Conservation (phyloP, 2,113 vertebrate species). For the Mobula birostris region DNA sequence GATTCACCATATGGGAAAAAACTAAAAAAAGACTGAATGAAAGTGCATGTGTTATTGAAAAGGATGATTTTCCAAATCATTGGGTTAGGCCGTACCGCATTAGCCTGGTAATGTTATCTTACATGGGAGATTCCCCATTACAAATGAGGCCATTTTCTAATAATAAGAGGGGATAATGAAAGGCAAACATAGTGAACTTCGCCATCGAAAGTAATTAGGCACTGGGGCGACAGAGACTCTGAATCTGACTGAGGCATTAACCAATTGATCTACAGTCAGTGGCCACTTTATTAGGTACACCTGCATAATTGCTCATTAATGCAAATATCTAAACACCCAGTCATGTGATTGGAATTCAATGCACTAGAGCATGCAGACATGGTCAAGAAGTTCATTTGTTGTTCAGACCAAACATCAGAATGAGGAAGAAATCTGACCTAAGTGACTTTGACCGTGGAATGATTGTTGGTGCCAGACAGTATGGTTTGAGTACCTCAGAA, state of each 20-base stretch:
- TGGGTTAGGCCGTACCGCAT: neutral
- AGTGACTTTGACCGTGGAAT: no score
- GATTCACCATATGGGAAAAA: conserved; percentile 22
- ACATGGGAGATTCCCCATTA: neutral
- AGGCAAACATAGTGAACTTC: neutral
- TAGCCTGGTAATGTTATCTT: neutral
- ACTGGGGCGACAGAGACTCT: neutral
- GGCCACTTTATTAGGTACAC: no score
- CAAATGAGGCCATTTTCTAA: conserved; percentile 7
- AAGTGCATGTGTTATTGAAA: conserved; percentile 10
- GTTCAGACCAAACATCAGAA: no score
- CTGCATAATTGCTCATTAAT: no score
- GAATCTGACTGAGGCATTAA: neutral
- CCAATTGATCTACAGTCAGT: neutral
- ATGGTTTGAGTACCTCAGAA: no score
- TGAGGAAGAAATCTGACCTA: no score
- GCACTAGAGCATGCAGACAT: no score
- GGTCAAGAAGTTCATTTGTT: no score
- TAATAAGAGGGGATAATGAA: neutral
- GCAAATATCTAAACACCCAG: no score
- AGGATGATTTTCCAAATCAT: conserved; percentile 8
- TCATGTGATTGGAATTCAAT: no score
- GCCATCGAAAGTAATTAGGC: neutral
- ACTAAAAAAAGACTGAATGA: conserved; percentile 11
- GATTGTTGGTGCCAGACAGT: no score